Evolutionary conservation across 2,888 invertebrate genomes (phyloP).

Genomic region (Volucella zonaria): DNA sequence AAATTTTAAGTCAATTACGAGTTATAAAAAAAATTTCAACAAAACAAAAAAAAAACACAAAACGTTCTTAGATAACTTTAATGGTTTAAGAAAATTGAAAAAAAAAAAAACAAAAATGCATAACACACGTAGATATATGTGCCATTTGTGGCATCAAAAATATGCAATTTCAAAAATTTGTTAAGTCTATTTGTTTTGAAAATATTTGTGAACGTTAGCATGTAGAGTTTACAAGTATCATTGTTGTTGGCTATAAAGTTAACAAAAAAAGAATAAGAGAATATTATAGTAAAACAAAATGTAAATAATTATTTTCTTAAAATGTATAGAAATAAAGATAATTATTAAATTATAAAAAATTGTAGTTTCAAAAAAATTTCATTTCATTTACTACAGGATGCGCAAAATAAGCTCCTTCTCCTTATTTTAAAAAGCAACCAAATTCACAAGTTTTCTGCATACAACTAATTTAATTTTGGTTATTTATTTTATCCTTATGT

Average conservation of each 20-base stretch:
- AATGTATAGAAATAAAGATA: conserved; percentile 68
- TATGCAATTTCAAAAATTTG: conserved; percentile 17
- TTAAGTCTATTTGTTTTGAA: conserved; percentile 23
- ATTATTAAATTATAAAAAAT: conserved; percentile 47
- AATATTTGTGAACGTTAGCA: conserved; percentile 31
- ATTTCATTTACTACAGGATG: not conserved
- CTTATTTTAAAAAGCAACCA: too few relatives aligned
- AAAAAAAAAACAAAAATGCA: conserved; percentile 37
- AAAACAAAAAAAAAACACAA: conserved; percentile 22
- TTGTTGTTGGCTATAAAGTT: conserved; percentile 58
- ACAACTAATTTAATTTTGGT: too few relatives aligned
- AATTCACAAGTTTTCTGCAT: too few relatives aligned
- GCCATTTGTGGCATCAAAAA: conserved; percentile 67
- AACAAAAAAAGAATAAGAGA: conserved; percentile 8
- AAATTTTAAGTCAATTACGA: conserved; percentile 29
- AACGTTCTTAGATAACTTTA: conserved; percentile 3
- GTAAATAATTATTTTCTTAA: conserved; percentile 71
- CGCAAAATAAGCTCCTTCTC: too few relatives aligned
- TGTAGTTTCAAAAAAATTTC: not conserved
- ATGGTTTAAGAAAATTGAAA: not conserved
- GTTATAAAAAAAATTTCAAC: not conserved
- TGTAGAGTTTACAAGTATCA: conserved; percentile 48
- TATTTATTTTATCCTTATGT: too few relatives aligned
- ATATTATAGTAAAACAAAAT: conserved; percentile 43
- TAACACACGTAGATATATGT: conserved; percentile 49